A percentile compares a stretch with the other conserved stretches of the same genome.
These are phyloP conservation scores for Polyploca ridens DNA, from an alignment of 2,888 invertebrate genomes.

Conservation along the genomic window DNA sequence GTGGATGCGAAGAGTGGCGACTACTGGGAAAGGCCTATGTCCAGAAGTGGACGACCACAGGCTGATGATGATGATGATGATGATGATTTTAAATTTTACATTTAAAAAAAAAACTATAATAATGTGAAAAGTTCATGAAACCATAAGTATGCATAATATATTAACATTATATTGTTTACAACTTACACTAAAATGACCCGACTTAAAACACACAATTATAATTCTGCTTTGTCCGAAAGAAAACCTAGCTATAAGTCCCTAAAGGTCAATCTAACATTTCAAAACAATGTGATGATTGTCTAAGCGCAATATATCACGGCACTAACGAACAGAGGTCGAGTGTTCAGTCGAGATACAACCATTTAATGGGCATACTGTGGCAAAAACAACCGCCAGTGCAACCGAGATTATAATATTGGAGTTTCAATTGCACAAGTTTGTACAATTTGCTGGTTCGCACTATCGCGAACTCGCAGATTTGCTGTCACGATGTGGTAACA, in stretches of 20 bases:
- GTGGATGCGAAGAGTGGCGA: too few relatives aligned
- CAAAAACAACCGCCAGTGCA: conserved; percentile 73
- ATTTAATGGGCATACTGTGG: conserved; percentile 60
- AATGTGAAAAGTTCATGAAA: too few relatives aligned
- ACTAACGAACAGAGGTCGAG: conserved; percentile 30
- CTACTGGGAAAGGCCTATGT: too few relatives aligned
- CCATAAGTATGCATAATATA: too few relatives aligned
- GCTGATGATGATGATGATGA: too few relatives aligned
- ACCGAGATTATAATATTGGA: conserved; percentile 79
- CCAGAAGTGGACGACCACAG: too few relatives aligned
- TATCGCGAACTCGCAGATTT: conserved; percentile 53
- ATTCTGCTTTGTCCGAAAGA: too few relatives aligned
- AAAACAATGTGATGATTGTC: conserved; percentile 27
- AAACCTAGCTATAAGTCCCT: not conserved
- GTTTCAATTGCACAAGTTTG: conserved; percentile 81
- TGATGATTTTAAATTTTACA: too few relatives aligned
- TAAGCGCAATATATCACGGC: conserved; percentile 3
- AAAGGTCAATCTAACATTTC: not conserved
- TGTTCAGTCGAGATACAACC: conserved; percentile 67
- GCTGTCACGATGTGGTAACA: conserved; percentile 28
- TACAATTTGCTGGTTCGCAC: conserved; percentile 75
- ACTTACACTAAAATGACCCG: too few relatives aligned
- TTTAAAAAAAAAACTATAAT: too few relatives aligned
- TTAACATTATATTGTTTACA: too few relatives aligned
- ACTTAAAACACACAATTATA: too few relatives aligned